phyloP scores from a whole-genome alignment of 1,140 invertebrate genomes.

The Apis cerana region DNA sequence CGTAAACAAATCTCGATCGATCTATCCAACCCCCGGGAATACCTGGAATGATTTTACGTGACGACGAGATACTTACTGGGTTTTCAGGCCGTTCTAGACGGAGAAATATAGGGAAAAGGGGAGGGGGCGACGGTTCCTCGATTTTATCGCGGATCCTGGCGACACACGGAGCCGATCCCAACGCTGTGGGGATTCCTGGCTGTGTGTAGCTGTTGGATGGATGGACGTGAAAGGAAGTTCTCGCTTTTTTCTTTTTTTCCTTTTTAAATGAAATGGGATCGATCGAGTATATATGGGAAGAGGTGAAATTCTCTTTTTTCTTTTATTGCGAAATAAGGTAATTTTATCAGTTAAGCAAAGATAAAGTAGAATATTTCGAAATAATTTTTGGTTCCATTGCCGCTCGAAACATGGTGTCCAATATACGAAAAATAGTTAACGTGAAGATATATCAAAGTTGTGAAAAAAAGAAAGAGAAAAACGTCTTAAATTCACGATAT shows the following conservation, averaged over 20 bases:
- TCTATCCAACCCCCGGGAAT: background rate
- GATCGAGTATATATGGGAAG: too few species aligned
- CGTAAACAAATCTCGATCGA: slow-evolving; percentile 52
- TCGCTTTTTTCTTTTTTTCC: background rate
- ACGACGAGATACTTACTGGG: slow-evolving; percentile 18
- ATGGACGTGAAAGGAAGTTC: background rate
- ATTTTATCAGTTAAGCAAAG: too few species aligned
- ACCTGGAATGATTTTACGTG: slow-evolving; percentile 23
- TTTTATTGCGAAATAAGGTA: too few species aligned
- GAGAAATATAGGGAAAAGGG: background rate
- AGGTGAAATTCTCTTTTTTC: too few species aligned
- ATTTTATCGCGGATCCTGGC: slow-evolving; percentile 19
- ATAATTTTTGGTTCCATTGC: too few species aligned
- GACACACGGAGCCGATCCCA: background rate
- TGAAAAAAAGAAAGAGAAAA: too few species aligned
- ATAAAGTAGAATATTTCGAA: too few species aligned
- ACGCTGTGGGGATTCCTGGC: background rate
- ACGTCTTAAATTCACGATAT: too few species aligned
- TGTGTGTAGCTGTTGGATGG: too few species aligned
- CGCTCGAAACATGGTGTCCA: too few species aligned
- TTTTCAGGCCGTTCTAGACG: background rate
- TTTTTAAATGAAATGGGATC: background rate
- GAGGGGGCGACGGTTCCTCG: background rate
- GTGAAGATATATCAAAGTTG: too few species aligned
- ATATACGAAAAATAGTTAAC: too few species aligned